Base-by-base conservation (phyloP, 1,140 invertebrate genomes). In the Whitmania pigra region DNA sequence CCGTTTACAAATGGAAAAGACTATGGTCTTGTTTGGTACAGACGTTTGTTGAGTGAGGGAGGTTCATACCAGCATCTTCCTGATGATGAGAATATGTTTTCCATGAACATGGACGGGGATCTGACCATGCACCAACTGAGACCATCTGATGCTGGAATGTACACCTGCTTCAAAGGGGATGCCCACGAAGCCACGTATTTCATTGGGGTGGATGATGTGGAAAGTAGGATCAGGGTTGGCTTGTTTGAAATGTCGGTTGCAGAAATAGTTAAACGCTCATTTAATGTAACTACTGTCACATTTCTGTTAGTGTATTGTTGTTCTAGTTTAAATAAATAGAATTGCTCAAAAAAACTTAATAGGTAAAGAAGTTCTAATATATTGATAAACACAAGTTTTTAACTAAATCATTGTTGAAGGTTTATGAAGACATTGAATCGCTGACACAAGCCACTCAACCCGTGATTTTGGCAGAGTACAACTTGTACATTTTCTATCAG, bases 161-260 rank as follows among this genome's bases (percentile, higher is more conserved):
- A 70, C 43, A 70, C 69, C 18, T 70, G 69, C 69, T 70, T 70
- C 43, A 70, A 70, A 22, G 22, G 53, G 36, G 43, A 53, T 20
- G 69, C 69, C 29, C 69, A 70, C 13, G 69, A 54, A 22, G 22
- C 29, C 36, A 70, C 69, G 0, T 70, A 70, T 27, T 11, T 53
- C 20, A 70, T 70, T 27, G 69, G 69, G 36, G n/a, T 70, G 5
- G 69, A 70, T 49, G 43, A 53, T 49, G 36, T 53, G 3, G 69
- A 25, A 13, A 27, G 25, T 29, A 43, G 69, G n/a, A 17, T 40
- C 20, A 43, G 69, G 69, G 69, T 70, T 63, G 18, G 57, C 15
- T 63, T 31, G 57, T n/a, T n/a, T 57, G 2, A 57, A 57, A 57
- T 57, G 54, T n/a, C 54, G 54, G 2, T 57, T n/a, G 9, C 54